phyloP scores from a whole-genome alignment of 2,113 vertebrate genomes.

The Ardeotis arabs region DNA sequence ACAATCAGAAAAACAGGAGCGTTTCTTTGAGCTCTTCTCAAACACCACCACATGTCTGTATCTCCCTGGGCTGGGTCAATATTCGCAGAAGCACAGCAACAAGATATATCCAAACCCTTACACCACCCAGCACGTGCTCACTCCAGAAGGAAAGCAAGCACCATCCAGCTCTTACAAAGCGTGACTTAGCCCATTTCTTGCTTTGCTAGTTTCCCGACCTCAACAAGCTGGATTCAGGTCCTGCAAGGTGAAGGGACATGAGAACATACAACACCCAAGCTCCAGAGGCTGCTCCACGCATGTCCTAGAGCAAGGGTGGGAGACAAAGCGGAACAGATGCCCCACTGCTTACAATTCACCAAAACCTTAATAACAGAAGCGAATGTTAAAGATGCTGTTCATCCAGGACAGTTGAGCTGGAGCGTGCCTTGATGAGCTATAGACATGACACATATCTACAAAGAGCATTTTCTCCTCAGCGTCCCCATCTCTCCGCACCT shows the following conservation, averaged over 20 bases:
- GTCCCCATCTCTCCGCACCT: neutral
- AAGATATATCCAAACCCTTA: neutral
- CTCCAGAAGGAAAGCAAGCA: neutral
- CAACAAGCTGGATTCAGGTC: neutral
- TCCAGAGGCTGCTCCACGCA: neutral
- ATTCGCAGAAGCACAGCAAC: neutral
- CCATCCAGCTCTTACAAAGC: neutral
- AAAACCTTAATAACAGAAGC: neutral
- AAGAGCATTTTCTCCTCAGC: neutral
- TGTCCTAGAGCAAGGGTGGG: neutral
- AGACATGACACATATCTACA: neutral
- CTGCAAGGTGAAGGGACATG: neutral
- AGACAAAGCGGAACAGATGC: neutral
- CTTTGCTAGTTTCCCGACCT: neutral
- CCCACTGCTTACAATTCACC: neutral
- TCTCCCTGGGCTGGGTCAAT: neutral
- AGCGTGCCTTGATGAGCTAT: neutral
- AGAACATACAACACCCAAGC: neutral
- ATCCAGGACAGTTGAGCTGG: neutral
- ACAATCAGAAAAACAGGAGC: neutral
- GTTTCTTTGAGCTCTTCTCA: neutral
- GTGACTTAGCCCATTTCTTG: neutral
- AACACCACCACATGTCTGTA: neutral
- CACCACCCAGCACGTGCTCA: neutral
- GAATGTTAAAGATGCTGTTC: neutral